Evolutionary conservation across 1,140 invertebrate species (phyloP).

Genomic region (Acromyrmex echinatior): DNA sequence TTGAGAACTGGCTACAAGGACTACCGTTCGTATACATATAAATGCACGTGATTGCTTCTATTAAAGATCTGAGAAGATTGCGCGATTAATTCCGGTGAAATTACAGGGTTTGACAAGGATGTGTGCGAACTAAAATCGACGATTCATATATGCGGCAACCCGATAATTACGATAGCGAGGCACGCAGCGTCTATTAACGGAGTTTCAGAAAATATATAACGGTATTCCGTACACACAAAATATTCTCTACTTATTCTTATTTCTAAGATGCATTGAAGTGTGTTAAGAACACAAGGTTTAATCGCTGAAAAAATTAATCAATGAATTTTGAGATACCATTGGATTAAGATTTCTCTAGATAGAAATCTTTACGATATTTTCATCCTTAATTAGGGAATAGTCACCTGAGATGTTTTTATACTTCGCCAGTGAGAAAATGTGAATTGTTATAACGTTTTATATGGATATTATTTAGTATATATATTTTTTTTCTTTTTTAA

Average conservation of each 20-base stretch:
- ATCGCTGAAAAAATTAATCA: background rate
- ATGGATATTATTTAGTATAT: too few relatives aligned
- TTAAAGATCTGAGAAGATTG: slow-evolving; percentile 46
- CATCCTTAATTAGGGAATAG: background rate
- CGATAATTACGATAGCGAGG: slow-evolving; percentile 39
- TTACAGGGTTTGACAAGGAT: slow-evolving; percentile 43
- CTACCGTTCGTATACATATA: slow-evolving; percentile 36
- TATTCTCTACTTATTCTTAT: background rate
- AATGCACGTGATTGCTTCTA: slow-evolving; percentile 34
- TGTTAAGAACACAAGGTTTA: background rate
- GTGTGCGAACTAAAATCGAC: slow-evolving; percentile 34
- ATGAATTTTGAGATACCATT: background rate
- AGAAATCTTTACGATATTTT: background rate
- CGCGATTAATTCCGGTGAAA: slow-evolving; percentile 43
- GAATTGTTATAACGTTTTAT: too few relatives aligned
- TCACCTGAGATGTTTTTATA: too few relatives aligned
- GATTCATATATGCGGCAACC: slow-evolving; percentile 39
- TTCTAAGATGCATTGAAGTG: background rate
- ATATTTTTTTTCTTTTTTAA: too few relatives aligned
- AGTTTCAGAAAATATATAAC: slow-evolving; percentile 35
- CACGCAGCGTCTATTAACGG: slow-evolving; percentile 23
- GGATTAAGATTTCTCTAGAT: background rate
- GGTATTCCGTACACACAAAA: background rate
- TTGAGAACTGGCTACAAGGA: slow-evolving; percentile 10
- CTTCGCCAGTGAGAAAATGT: too few relatives aligned